Conservation (phyloP, 2,888 invertebrate genomes). For the Zaprionus obscuricornis region DNA sequence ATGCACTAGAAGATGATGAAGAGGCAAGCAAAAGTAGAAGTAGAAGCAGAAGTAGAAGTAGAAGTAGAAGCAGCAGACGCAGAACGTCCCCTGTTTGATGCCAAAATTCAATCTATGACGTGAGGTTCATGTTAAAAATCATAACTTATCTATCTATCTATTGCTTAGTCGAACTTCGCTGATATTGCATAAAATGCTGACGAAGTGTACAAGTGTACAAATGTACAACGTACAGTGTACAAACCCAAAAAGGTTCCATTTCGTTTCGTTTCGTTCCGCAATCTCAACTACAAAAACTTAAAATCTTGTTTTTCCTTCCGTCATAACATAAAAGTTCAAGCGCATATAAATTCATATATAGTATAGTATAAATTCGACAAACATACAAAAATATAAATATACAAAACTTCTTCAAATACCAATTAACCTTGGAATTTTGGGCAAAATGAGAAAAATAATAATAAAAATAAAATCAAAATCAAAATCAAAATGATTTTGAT, state of each 20-base stretch:
- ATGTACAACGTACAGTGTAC: too few species aligned
- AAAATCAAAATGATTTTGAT: slow-evolving; percentile 23
- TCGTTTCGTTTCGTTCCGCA: slow-evolving; percentile 9
- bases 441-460: slow-evolving; percentile 19
- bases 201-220: slow-evolving; percentile 5
- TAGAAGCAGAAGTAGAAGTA: too few species aligned
- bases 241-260: slow-evolving; percentile 3
- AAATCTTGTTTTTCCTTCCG: slow-evolving; percentile 24
- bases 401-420: slow-evolving; percentile 50
- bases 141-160: slow-evolving; percentile 56
- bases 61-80: not conserved
- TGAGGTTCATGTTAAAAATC: slow-evolving; percentile 68
- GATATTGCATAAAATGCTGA: slow-evolving; percentile 25
- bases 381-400: not conserved
- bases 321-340: not conserved
- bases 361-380: too few species aligned
- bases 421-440: slow-evolving; percentile 66
- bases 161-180: slow-evolving; percentile 7
- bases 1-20: not conserved
- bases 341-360: too few species aligned
- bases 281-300: not conserved
- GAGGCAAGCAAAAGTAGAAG: too few species aligned
- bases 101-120: slow-evolving; percentile 74
- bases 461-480: slow-evolving; percentile 7
- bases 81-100: slow-evolving; percentile 39